phyloP scores from a whole-genome alignment of 2,113 vertebrate species.

The Hemiprocne comata region DNA sequence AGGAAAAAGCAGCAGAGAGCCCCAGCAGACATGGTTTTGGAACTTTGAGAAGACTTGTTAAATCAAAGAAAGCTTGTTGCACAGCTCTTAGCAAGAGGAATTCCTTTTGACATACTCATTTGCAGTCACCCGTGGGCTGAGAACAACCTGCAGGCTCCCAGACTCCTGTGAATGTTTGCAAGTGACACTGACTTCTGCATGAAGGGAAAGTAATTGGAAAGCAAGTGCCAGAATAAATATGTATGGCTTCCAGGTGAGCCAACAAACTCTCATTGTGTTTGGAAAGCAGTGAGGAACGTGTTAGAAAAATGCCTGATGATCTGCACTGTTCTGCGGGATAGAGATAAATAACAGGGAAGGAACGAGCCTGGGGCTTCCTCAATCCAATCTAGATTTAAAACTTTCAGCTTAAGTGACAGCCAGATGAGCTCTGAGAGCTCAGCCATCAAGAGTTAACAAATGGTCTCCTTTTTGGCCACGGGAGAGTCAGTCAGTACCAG shows the following conservation, averaged over 20 bases:
- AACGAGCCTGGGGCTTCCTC: not conserved
- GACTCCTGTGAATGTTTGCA: not conserved
- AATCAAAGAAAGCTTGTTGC: not conserved
- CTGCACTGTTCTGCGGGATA: not conserved
- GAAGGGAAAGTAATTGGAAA: not conserved
- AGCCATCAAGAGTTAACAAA: not conserved
- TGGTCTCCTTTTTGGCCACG: not conserved
- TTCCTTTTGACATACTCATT: not conserved
- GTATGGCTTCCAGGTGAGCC: not conserved
- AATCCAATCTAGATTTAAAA: not conserved
- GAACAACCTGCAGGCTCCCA: not conserved
- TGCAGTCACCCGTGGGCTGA: not conserved
- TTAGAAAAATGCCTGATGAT: not conserved
- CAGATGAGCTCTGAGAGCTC: not conserved
- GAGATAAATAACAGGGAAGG: not conserved
- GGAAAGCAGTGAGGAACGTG: not conserved
- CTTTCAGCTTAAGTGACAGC: not conserved
- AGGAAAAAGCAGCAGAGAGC: not conserved
- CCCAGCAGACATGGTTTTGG: not conserved
- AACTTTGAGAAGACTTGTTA: not conserved
- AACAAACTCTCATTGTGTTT: not conserved
- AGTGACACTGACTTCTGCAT: not conserved
- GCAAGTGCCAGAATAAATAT: not conserved
- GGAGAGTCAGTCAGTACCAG: accelerated
- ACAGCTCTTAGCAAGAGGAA: not conserved